Conservation (phyloP, 1,140 invertebrate species). For the Brachionus calyciflorus region DNA sequence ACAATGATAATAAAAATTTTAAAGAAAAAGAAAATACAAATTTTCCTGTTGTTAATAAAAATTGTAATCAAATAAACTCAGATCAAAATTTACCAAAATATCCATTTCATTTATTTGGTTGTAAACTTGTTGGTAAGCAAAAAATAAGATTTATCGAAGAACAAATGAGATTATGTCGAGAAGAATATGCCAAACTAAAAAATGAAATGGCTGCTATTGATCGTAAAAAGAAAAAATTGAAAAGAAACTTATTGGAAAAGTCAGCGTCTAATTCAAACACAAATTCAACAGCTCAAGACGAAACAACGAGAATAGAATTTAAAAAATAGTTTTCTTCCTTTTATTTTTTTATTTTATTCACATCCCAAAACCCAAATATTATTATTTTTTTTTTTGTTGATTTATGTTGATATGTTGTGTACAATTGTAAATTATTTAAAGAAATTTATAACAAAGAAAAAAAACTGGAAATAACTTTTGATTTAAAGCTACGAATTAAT, state of each 20-base stretch:
- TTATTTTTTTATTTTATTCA: no score
- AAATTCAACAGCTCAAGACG: no score
- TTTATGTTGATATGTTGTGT: no score
- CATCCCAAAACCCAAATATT: no score
- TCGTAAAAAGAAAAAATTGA: constrained; percentile 40
- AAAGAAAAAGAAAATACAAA: constrained; percentile 26
- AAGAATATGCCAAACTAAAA: constrained; percentile 43
- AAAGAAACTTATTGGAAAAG: constrained; percentile 24
- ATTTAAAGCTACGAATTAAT: no score
- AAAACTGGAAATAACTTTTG: no score
- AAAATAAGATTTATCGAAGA: constrained; percentile 42
- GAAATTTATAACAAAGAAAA: no score
- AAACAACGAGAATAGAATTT: background rate
- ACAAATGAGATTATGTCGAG: constrained; percentile 42
- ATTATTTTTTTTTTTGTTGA: no score
- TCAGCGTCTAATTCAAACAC: background rate
- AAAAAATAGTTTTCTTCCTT: no score
- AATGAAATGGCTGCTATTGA: constrained; percentile 37
- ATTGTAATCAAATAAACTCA: background rate
- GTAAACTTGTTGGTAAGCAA: constrained; percentile 17
- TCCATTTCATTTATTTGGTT: constrained; percentile 10
- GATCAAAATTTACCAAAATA: background rate
- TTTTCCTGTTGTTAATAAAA: no score
- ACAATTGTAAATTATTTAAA: no score
- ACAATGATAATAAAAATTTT: background rate